Evolutionary conservation across 2,888 invertebrate genomes (phyloP).

Genomic region (Drosophila stalkeri): DNA sequence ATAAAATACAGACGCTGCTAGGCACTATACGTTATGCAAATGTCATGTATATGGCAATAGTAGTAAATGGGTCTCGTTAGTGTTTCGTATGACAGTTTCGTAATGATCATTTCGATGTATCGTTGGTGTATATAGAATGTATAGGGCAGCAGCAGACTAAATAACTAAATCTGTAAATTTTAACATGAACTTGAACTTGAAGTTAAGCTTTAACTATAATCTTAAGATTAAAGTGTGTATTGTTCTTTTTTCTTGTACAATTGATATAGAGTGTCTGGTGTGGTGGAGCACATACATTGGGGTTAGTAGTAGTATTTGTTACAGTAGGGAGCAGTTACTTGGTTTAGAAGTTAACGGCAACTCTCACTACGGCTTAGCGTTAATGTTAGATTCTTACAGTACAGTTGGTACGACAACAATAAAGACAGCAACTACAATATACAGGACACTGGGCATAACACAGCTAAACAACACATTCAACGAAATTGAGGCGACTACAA

Average conservation of each 20-base stretch:
- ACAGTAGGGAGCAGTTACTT: slow-evolving; percentile 18
- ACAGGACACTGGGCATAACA: slow-evolving; percentile 51
- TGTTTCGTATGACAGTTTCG: slow-evolving; percentile 50
- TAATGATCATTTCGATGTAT: slow-evolving; percentile 32
- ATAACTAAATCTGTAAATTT: slow-evolving; percentile 30
- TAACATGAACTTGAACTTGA: slow-evolving; percentile 8
- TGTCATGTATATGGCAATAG: slow-evolving; percentile 2
- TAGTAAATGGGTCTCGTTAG: slow-evolving; percentile 30
- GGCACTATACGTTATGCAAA: slow-evolving; percentile 6
- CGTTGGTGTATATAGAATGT: slow-evolving; percentile 35
- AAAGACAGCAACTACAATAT: slow-evolving; percentile 56
- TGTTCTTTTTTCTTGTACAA: background rate
- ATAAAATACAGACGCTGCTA: slow-evolving; percentile 23
- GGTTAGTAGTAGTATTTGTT: slow-evolving; percentile 20
- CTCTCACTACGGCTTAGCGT: slow-evolving; percentile 56
- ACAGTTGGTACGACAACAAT: slow-evolving; percentile 52
- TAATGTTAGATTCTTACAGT: slow-evolving; percentile 36
- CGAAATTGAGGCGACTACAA: slow-evolving; percentile 40
- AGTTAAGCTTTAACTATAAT: slow-evolving; percentile 12
- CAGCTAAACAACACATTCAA: slow-evolving; percentile 43
- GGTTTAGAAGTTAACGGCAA: slow-evolving; percentile 40
- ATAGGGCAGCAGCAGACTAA: slow-evolving; percentile 35
- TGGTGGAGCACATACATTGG: slow-evolving; percentile 14
- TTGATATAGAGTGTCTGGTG: slow-evolving; percentile 17
- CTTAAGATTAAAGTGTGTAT: slow-evolving; percentile 24